Conservation (phyloP, 2,113 vertebrate species). For the Silurus asotus region DNA sequence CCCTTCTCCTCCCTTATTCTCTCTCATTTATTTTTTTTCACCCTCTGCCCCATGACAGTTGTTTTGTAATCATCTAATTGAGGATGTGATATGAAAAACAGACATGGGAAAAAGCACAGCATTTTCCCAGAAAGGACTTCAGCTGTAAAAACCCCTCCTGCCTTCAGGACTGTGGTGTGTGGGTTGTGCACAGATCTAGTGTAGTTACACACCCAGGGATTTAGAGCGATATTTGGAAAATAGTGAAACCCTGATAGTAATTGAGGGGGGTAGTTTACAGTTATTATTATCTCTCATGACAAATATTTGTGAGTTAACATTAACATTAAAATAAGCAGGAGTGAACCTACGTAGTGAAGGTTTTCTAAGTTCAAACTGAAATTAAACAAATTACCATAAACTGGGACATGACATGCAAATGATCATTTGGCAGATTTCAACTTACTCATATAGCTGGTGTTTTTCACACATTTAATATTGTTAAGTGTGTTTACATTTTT, state of each 20-base stretch:
- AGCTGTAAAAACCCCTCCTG: slow-evolving; percentile 1
- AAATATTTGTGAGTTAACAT: neutral
- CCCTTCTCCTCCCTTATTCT: neutral
- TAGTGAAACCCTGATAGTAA: neutral
- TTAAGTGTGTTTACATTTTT: neutral
- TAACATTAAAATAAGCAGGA: neutral
- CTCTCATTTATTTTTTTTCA: slow-evolving; percentile 34
- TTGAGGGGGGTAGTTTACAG: neutral
- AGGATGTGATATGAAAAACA: slow-evolving; percentile 46
- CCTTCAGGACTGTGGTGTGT: slow-evolving; percentile 37
- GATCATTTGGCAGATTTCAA: neutral
- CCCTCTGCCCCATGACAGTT: slow-evolving; percentile 18
- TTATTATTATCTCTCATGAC: neutral
- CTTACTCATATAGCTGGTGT: neutral
- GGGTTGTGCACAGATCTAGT: slow-evolving; percentile 19
- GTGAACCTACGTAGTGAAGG: neutral
- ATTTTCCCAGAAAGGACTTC: slow-evolving; percentile 13
- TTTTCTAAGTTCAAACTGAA: neutral
- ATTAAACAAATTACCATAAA: neutral
- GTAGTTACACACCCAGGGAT: slow-evolving; percentile 4
- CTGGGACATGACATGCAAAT: neutral
- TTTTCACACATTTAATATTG: neutral
- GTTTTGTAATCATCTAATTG: slow-evolving; percentile 35
- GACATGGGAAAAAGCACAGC: slow-evolving; percentile 16
- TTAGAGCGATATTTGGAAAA: neutral